Evolutionary conservation across 2,888 invertebrate genomes (phyloP), one percentile per base, ranked within the genome.

Genomic region (Agriotes lineatus): DNA sequence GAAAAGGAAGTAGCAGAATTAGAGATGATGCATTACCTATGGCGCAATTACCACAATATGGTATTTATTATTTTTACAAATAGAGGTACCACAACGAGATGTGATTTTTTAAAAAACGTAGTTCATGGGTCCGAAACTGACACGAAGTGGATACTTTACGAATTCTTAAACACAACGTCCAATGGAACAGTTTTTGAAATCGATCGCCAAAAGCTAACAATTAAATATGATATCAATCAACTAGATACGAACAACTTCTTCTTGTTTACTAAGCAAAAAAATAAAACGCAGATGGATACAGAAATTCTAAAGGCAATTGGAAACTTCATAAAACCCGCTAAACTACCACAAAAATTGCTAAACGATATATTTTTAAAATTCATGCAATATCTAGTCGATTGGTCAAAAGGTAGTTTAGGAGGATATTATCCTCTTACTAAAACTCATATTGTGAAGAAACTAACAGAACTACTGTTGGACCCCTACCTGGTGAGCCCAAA

Each of bases 381-480:
- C 14, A 7, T 45, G 1, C 10, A 9, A 1, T 59, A 30, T 33
- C 6, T 59, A 9, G 19, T 7, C 1, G 33, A 45, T 10, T 59
- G 59, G 59, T 59, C 37, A 1, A 59, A 14, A 7, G 59, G 59
- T 59, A 59, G 10, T n/a, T n/a, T n/a, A n/a, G n/a, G n/a, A n/a
- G n/a, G n/a, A n/a, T n/a, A n/a, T n/a, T n/a, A n/a, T n/a, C 45
- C 45, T 9, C 18, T 59, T 7, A 33, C 45, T 4, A 59, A 59
- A 10, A 10, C 30, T 3, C 44, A 30, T 14, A 12, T 59, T n/a
- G 30, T 45, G 2, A 30, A n/a, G 7, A 14, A 30, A 1, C 39
- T 57, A n/a, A 14, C 42, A 3, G 57, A 57, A 2, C 4, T 20
- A 12, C 7, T 22, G 1, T 4, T 22, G 2, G 2, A 1, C 1